Percentiles rank a stretch among this genome's conserved stretches.
These are phyloP conservation scores for Perizoma affinitatum DNA, from an alignment of 2,888 invertebrate species.

Conservation along the genomic window DNA sequence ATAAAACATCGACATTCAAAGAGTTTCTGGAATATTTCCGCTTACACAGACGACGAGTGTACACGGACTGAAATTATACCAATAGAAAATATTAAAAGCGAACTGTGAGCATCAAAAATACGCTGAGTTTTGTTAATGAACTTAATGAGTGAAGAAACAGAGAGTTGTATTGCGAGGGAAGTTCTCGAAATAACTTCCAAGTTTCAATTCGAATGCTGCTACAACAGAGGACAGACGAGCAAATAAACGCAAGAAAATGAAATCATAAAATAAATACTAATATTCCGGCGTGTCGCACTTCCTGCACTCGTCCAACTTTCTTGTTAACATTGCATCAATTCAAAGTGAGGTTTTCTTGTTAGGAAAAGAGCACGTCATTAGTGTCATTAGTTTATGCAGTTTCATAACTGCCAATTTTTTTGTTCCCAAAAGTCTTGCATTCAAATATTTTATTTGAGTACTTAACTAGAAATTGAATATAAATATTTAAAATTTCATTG, in stretches of 20 bases:
- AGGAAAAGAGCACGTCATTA: constrained; percentile 24
- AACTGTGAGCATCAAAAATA: constrained; percentile 73
- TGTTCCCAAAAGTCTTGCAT: too few relatives aligned
- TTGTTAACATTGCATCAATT: constrained; percentile 24
- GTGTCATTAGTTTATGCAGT: too few relatives aligned
- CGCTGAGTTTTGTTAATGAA: constrained; percentile 77
- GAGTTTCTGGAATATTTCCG: constrained; percentile 75
- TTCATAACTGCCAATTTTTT: too few relatives aligned
- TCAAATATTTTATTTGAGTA: too few relatives aligned
- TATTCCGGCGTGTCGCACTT: constrained; percentile 34
- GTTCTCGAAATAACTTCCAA: constrained; percentile 66
- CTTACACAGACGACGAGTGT: constrained; percentile 68
- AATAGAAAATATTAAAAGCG: constrained; percentile 76
- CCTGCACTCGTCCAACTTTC: constrained; percentile 19
- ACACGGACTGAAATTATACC: constrained; percentile 71
- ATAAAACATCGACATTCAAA: constrained; percentile 79
- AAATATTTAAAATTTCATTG: too few relatives aligned
- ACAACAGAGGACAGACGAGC: constrained; percentile 52
- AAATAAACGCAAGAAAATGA: constrained; percentile 53
- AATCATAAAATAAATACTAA: constrained; percentile 45
- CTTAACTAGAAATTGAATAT: too few relatives aligned
- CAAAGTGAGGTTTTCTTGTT: constrained; percentile 25
- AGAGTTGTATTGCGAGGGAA: constrained; percentile 64
- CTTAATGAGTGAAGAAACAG: constrained; percentile 75
- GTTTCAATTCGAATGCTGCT: constrained; percentile 70